Percentiles rank a stretch among this genome's conserved stretches.
These are phyloP conservation scores for Prionace glauca DNA, from an alignment of 2,797 vertebrate species.

Conservation along the genomic window DNA sequence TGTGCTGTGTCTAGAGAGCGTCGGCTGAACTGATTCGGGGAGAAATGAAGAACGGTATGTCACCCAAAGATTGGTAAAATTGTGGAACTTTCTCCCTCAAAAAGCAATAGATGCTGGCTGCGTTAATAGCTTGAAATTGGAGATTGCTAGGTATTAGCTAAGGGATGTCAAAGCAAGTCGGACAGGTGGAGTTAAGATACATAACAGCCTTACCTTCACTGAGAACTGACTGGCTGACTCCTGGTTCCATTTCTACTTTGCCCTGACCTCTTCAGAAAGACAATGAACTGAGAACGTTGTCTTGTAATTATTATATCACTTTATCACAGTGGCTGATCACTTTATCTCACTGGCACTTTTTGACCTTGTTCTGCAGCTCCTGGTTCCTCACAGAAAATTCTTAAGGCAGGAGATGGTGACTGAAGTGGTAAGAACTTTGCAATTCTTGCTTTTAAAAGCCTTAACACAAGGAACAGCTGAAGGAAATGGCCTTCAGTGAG, in stretches of 20 bases:
- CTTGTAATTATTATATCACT: neutral
- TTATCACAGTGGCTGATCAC: neutral
- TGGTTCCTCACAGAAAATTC: slow-evolving; percentile 87
- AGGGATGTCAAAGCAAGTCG: neutral
- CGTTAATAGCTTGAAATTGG: neutral
- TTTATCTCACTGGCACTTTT: slow-evolving; percentile 35
- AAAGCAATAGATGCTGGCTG: neutral
- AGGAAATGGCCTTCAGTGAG: neutral
- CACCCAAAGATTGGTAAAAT: neutral
- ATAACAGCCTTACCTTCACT: neutral
- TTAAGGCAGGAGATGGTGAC: slow-evolving; percentile 94
- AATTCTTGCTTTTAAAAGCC: neutral
- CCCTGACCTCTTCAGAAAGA: neutral
- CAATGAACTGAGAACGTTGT: neutral
- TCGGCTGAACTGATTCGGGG: neutral
- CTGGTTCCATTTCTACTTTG: neutral
- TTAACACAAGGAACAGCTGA: neutral
- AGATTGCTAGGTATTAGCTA: neutral
- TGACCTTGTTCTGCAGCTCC: slow-evolving; percentile 63
- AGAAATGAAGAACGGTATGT: neutral
- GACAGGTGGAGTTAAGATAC: neutral
- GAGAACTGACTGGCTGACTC: neutral
- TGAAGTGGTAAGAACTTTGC: slow-evolving; percentile 76
- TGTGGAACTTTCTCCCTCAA: neutral
- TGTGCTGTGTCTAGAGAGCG: too few relatives aligned